A percentile compares a stretch with the other conserved stretches of the same genome.
Evolutionary conservation across 2,888 invertebrate genomes (phyloP).

Genomic region (Limnephilus auricula): DNA sequence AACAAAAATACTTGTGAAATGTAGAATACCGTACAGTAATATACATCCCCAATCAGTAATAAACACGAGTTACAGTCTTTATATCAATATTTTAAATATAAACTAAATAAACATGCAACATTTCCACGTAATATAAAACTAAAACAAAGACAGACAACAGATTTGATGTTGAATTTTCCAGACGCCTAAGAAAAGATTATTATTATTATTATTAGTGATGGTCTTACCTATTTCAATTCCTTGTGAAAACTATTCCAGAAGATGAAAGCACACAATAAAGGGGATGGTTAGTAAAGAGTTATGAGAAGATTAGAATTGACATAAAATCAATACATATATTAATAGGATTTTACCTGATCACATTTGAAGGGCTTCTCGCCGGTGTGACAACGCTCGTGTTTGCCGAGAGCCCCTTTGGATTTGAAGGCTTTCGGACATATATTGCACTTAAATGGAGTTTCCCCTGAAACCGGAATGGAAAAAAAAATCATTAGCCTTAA

Average conservation of each 20-base stretch:
- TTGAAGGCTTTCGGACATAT: constrained; percentile 85
- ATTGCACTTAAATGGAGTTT: constrained; percentile 84
- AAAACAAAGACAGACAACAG: no score
- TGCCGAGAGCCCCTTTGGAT: constrained; percentile 86
- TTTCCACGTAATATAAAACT: no score
- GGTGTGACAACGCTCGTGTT: constrained; percentile 82
- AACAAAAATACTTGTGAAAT: no score
- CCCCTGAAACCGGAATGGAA: constrained; percentile 75
- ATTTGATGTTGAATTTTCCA: no score
- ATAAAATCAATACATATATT: neutral
- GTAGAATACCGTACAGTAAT: no score
- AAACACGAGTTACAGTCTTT: no score
- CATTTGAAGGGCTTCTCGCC: constrained; percentile 84
- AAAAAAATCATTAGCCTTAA: neutral
- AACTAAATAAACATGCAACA: no score
- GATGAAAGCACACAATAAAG: neutral
- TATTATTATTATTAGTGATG: neutral
- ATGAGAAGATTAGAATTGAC: neutral
- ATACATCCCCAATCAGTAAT: no score
- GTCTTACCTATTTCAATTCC: neutral
- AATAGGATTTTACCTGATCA: constrained; percentile 75
- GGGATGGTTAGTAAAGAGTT: neutral
- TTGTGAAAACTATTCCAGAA: constrained; percentile 2
- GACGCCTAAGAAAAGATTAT: neutral
- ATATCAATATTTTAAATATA: no score